Conservation (phyloP, 2,113 vertebrate genomes). For the Gadus chalcogrammus region DNA sequence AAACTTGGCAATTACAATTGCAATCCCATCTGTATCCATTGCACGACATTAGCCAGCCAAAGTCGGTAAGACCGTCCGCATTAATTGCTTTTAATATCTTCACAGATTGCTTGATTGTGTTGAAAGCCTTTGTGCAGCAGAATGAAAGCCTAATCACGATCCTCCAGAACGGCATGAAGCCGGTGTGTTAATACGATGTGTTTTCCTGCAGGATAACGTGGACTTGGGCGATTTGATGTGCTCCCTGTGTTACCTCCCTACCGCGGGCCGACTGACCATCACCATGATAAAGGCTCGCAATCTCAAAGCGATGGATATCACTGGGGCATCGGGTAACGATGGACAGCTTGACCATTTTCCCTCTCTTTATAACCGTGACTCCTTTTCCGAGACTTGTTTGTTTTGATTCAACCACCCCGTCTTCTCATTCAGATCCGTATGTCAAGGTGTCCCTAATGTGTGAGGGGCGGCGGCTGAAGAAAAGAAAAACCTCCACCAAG, state of each 20-base stretch:
- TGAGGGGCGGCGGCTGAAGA: constrained; percentile 93
- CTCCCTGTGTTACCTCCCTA: constrained; percentile 97
- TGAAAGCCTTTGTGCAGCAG: not conserved
- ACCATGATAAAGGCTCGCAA: constrained; percentile 98
- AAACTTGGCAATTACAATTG: no score
- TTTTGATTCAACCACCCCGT: not conserved
- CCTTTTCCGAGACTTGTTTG: not conserved
- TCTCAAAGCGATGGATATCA: constrained; percentile 99
- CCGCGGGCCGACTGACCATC: constrained; percentile 94
- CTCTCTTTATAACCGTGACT: not conserved
- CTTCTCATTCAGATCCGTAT: constrained; percentile 84
- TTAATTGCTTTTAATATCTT: no score
- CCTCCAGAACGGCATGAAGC: not conserved
- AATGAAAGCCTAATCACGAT: not conserved
- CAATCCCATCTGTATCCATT: no score
- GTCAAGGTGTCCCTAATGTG: constrained; percentile 99
- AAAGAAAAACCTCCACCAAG: constrained; percentile 98
- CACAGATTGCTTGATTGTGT: no score
- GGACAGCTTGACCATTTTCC: not conserved
- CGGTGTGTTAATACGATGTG: constrained; percentile 11
- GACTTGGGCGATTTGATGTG: constrained; percentile 98
- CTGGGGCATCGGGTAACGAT: constrained; percentile 90
- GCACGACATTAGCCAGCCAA: no score
- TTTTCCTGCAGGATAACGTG: constrained; percentile 87
- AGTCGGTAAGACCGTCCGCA: no score